Percentiles rank a stretch among this genome's conserved stretches.
Conservation (phyloP, 2,797 vertebrate genomes). For the Vireo griseus region DNA sequence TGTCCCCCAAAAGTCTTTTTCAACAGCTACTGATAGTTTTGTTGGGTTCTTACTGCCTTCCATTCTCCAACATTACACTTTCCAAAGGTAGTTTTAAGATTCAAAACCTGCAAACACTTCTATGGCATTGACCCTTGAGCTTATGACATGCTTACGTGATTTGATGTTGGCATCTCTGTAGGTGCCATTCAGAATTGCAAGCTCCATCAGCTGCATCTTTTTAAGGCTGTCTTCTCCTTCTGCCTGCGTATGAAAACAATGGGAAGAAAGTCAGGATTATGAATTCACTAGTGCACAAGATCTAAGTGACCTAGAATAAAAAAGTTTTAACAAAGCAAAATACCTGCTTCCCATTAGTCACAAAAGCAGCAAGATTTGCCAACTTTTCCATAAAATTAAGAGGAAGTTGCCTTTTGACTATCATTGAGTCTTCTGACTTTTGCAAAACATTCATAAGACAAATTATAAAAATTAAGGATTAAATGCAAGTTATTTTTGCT, state of each 20-base stretch:
- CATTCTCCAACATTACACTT: neutral
- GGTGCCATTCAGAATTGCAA: slow-evolving; percentile 97
- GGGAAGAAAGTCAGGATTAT: neutral
- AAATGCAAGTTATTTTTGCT: neutral
- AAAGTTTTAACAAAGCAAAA: neutral
- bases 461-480: neutral
- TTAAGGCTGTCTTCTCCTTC: slow-evolving; percentile 99
- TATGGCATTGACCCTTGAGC: neutral
- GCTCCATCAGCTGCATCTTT: slow-evolving; percentile 99
- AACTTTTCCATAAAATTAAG: neutral
- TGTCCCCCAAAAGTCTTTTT: neutral
- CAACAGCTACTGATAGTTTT: neutral
- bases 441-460: neutral
- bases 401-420: neutral
- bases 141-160: slow-evolving; percentile 88
- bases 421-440: neutral
- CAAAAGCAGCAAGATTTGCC: neutral
- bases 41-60: neutral
- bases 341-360: neutral
- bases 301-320: neutral
- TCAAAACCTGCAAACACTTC: neutral
- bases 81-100: neutral
- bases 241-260: slow-evolving; percentile 76
- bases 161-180: slow-evolving; percentile 99
- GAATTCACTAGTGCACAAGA: neutral